Evolutionary conservation across 2,113 vertebrate species (phyloP), one percentile per base, ranked within the genome.

Genomic region (Maccullochella peelii): DNA sequence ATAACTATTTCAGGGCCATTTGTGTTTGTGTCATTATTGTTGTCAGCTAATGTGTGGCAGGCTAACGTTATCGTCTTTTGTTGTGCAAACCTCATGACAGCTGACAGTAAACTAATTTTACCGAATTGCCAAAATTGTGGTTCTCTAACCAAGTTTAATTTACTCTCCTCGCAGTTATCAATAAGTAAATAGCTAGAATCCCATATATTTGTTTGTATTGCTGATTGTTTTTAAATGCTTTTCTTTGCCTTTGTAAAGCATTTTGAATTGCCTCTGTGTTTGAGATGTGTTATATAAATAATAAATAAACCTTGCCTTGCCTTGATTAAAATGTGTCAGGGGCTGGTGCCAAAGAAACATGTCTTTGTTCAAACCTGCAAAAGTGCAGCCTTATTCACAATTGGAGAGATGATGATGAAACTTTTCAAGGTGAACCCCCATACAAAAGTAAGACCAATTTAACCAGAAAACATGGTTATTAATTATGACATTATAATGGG

Each of bases 61-160:
- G 36, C 27, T 49, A 7, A 78, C 6, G 65, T 6, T 61, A 27
- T 23, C 10, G 58, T 68, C n/a, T n/a, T 70, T 10, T 62, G 27
- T 63, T 71, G 58, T 78, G 52, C 25, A 44, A 61, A 49, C 77
- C 27, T 25, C 2, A 15, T 30, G 71, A 14, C n/a, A 59, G 38
- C 8, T 36, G 6, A n/a, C 21, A n/a, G 30, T 55, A 33, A 33
- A 11, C 16, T 33, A 0, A 21, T 70, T 71, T 33, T 2, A 11
- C n/a, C 6, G 1, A 25, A 40, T 15, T 23, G 6, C 5, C 27
- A 52, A 63, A 23, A 42, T 16, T 44, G 36, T 15, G 27, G 8
- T 55, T 52, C 9, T n/a, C 7, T 69, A 3, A 6, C 15, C 6
- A 30, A 47, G 14, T 47, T 47, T 16, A 47, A 47, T 15, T 5